These are phyloP conservation scores for Nothoprocta pentlandii DNA, from an alignment of 2,113 vertebrate species.

Conservation along the genomic window DNA sequence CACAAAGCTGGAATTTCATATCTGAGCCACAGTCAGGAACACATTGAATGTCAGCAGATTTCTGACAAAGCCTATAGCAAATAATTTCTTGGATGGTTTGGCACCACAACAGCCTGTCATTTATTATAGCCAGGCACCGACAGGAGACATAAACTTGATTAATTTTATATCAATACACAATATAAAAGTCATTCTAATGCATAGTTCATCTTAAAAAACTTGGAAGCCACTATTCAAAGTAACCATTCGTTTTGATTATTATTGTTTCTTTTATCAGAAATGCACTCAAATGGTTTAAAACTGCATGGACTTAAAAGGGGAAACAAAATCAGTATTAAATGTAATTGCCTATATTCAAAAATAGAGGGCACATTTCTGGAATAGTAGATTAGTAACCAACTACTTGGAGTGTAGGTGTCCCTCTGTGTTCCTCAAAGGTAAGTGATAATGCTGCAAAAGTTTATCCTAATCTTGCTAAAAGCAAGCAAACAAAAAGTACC, in stretches of 20 bases:
- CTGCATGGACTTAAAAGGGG: not conserved
- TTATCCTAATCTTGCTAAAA: not conserved
- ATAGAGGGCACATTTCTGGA: not conserved
- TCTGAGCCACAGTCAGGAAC: conserved; percentile 61
- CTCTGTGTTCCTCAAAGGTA: not conserved
- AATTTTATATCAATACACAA: conserved; percentile 60
- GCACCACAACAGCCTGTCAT: conserved; percentile 59
- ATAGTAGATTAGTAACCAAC: not conserved
- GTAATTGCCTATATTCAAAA: not conserved
- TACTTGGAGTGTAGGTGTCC: not conserved
- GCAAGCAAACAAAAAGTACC: accelerated
- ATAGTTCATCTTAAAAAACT: conserved; percentile 28
- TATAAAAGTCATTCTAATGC: conserved; percentile 35
- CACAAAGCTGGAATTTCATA: conserved; percentile 67
- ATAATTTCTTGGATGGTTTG: conserved; percentile 74
- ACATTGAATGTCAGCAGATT: conserved; percentile 68
- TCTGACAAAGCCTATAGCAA: conserved; percentile 69
- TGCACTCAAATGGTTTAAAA: not conserved
- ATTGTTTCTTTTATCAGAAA: conserved; percentile 31
- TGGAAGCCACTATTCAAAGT: conserved; percentile 11
- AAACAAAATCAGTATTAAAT: not conserved
- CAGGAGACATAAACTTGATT: conserved; percentile 64
- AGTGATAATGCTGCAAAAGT: not conserved
- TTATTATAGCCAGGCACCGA: conserved; percentile 52
- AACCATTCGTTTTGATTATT: conserved; percentile 13